Conservation (phyloP, 2,888 invertebrate genomes). For the Camponotus fellah region DNA sequence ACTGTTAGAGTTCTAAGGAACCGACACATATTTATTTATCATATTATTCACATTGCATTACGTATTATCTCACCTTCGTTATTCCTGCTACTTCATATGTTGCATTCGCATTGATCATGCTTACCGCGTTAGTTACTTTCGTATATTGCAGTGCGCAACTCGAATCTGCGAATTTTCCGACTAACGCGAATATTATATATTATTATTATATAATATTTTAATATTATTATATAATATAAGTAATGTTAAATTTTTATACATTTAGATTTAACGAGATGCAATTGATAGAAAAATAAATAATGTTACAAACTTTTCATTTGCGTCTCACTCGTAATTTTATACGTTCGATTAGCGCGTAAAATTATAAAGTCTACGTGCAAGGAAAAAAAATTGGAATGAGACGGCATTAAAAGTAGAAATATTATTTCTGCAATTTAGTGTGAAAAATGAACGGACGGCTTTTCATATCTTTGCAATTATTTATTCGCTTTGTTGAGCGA, state of each 20-base stretch:
- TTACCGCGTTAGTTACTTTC: conserved; percentile 2
- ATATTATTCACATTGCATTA: conserved; percentile 48
- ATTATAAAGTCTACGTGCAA: neutral
- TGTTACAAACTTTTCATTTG: neutral
- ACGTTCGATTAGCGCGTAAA: neutral
- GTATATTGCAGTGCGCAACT: conserved; percentile 28
- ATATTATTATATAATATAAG: neutral
- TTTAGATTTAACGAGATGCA: neutral
- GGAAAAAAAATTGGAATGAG: neutral
- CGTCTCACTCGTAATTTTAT: neutral
- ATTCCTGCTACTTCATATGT: conserved; percentile 6
- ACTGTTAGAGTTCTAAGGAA: conserved; percentile 34
- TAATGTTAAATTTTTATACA: neutral
- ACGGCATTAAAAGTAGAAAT: neutral
- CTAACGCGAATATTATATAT: neutral
- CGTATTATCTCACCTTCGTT: conserved; percentile 41
- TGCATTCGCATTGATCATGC: conserved; percentile 34
- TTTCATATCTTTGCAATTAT: neutral
- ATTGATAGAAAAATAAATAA: neutral
- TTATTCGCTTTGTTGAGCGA: neutral
- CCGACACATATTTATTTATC: conserved; percentile 53
- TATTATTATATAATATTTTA: neutral
- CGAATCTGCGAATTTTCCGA: conserved; percentile 1
- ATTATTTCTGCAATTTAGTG: neutral
- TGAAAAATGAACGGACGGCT: neutral